Evolutionary conservation across 53 echinoderm and acorn worm species (phyloP), one percentile per base, ranked within the genome.

Genomic region (Holothuria scabra): DNA sequence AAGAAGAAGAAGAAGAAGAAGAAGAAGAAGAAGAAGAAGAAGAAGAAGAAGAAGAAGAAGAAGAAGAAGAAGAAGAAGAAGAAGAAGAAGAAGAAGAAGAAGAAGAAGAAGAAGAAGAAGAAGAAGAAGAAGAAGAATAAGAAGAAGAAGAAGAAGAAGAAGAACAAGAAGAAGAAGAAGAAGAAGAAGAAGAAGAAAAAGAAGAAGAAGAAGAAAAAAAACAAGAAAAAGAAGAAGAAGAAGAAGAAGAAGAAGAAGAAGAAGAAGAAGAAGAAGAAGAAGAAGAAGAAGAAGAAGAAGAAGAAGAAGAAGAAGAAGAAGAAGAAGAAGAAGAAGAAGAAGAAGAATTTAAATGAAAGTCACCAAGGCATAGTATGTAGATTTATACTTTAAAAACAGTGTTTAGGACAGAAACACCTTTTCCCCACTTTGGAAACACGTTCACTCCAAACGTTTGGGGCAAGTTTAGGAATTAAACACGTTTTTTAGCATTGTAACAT

Each of bases 291-390:
- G 61, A 61, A 58, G 31, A 31, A 81, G 62, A 62, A 33, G 35
- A 60, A 61, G 81, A 61, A 4, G 61, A 29, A 81, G 81, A 61
- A 58, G 61, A 31, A 81, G 81, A 26, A 31, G 59, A 61, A 81
- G 59, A 3, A 80, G 81, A 60, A 60, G 29, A 2, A 80, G 61
- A 28, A 58, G 81, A 58, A 80, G 25, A 3, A 59, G 59, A 29
- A 60, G 61, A 6, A 75, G 76, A 18, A 75, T 48, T 11, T 1
- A 31, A 18, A 75, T 48, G 12, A 75, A 28, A 46, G 56, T 49
- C 11, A 48, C 52, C 11, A 75, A 56, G 7, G 56, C 52, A 16
- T 18, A 30, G 26, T 52, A 24, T 19, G 20, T 20, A 7, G 12
- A n/a, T 35, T 8, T 34, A 4, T 41, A n/a, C n/a, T n/a, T n/a